phyloP scores from a whole-genome alignment of 2,888 invertebrate genomes.

The Drosophila vallismaia region DNA sequence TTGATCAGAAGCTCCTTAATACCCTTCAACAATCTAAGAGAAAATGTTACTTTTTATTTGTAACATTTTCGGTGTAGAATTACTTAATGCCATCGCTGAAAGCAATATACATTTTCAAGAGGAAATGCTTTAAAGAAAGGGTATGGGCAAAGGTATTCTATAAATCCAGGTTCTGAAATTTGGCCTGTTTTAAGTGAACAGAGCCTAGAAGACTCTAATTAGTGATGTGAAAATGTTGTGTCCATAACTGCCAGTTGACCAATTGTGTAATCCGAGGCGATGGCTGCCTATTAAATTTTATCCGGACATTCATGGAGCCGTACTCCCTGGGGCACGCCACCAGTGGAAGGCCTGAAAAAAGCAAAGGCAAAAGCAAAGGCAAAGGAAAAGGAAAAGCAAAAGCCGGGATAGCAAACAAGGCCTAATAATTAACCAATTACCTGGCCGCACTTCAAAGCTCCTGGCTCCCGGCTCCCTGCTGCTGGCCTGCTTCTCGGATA shows the following conservation, averaged over 20 bases:
- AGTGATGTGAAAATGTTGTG: constrained; percentile 40
- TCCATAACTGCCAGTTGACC: constrained; percentile 48
- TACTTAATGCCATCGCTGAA: too few species aligned
- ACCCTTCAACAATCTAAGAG: background rate
- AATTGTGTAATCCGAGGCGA: constrained; percentile 37
- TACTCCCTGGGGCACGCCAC: background rate
- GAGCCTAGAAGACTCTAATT: constrained; percentile 23
- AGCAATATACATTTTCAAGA: too few species aligned
- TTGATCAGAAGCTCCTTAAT: background rate
- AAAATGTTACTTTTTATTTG: too few species aligned
- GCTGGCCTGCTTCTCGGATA: constrained; percentile 20
- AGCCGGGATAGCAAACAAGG: constrained; percentile 37
- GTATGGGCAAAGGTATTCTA: too few species aligned
- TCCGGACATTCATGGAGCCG: constrained; percentile 17
- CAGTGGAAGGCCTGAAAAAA: background rate
- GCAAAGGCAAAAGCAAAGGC: constrained; percentile 1
- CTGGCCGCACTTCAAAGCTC: constrained; percentile 61
- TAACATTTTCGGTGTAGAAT: too few species aligned
- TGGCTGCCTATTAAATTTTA: constrained; percentile 21
- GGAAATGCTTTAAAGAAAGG: too few species aligned
- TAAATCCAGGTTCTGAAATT: constrained; percentile 2
- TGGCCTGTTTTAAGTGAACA: constrained; percentile 16
- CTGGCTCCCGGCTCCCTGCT: constrained; percentile 7
- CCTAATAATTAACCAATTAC: constrained; percentile 76
- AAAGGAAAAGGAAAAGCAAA: constrained; percentile 9